phyloP scores from a whole-genome alignment of 2,888 invertebrate species.

The Stomorhina lunata region DNA sequence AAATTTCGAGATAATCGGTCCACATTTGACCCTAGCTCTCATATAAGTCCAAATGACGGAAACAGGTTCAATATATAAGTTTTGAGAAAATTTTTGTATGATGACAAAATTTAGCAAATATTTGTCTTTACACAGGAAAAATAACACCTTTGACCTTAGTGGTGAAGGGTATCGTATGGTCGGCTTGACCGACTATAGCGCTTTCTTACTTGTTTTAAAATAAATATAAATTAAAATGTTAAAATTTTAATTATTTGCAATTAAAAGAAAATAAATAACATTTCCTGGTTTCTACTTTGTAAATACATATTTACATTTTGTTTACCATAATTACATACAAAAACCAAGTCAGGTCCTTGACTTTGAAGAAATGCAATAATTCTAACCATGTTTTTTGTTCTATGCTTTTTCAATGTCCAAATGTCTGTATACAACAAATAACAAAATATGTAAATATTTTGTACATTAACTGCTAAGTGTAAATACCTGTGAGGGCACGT shows the following conservation, averaged over 20 bases:
- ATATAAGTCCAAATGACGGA: too few species aligned
- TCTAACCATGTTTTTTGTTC: background rate
- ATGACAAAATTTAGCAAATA: too few species aligned
- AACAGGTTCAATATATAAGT: too few species aligned
- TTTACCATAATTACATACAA: slow-evolving; percentile 22
- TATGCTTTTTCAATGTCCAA: background rate
- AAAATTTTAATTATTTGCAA: slow-evolving; percentile 3
- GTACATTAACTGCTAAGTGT: background rate
- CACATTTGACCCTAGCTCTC: too few species aligned
- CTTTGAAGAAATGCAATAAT: slow-evolving; percentile 51
- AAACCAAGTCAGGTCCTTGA: slow-evolving; percentile 63
- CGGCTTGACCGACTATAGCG: too few species aligned
- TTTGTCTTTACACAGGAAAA: too few species aligned
- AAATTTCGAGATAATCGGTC: too few species aligned
- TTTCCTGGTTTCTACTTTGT: slow-evolving; percentile 14
- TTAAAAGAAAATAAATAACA: slow-evolving; percentile 9
- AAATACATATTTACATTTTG: background rate
- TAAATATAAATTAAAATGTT: background rate
- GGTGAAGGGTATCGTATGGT: too few species aligned
- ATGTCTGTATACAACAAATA: slow-evolving; percentile 7
- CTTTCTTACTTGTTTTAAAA: too few species aligned
- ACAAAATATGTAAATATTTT: background rate
- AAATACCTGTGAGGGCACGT: background rate
- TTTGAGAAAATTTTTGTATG: too few species aligned
- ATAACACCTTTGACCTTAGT: too few species aligned